A percentile compares a stretch with the other conserved stretches of the same genome.
These are phyloP conservation scores for Rhabdomys dilectus DNA, from an alignment of 2,113 vertebrate genomes.

Conservation along the genomic window DNA sequence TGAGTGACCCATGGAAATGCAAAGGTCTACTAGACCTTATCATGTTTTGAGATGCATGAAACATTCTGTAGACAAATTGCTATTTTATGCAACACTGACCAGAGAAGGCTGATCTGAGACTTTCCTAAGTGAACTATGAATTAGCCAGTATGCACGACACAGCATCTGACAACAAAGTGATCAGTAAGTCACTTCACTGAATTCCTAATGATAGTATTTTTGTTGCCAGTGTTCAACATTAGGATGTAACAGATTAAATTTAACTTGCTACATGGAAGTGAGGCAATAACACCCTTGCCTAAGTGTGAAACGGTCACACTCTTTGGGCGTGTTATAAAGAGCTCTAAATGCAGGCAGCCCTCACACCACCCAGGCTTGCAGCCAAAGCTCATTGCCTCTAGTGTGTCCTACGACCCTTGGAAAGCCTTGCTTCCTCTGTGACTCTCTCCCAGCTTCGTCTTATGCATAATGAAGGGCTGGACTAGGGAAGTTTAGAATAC, in stretches of 20 bases:
- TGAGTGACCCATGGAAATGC: constrained; percentile 4
- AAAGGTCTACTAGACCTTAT: neutral
- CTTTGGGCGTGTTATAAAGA: neutral
- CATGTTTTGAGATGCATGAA: neutral
- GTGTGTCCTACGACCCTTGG: neutral
- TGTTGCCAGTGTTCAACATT: neutral
- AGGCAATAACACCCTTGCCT: neutral
- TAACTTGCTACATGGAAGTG: constrained; percentile 7
- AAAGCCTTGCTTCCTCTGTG: neutral
- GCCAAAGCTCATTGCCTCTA: constrained; percentile 2
- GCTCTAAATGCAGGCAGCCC: neutral
- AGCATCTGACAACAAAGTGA: constrained; percentile 29
- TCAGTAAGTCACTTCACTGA: neutral
- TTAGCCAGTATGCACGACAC: neutral
- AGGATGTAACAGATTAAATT: neutral
- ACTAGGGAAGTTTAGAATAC: neutral
- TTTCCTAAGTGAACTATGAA: constrained; percentile 25
- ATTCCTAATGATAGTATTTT: neutral
- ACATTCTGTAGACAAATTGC: neutral
- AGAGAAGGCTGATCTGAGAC: constrained; percentile 1
- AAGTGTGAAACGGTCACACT: neutral
- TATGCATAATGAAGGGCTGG: neutral
- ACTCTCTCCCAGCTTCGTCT: neutral
- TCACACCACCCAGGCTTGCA: neutral
- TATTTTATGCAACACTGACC: constrained; percentile 13